These are phyloP conservation scores for Gryllus bimaculatus DNA, from an alignment of 1,140 invertebrate species.

Conservation along the genomic window DNA sequence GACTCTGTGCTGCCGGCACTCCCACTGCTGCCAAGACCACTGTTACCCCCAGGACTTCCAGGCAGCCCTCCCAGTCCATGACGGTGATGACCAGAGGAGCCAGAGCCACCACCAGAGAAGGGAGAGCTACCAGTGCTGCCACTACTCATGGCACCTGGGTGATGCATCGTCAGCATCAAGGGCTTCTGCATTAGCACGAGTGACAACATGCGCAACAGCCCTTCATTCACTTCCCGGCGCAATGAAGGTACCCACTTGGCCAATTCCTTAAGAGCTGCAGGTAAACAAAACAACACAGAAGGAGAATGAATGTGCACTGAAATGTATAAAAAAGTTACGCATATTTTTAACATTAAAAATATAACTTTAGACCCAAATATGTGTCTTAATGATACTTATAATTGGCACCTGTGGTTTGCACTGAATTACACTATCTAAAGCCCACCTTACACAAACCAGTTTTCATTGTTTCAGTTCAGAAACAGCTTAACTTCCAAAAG, in stretches of 20 bases:
- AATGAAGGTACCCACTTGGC: constrained; percentile 79
- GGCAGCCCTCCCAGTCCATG: constrained; percentile 7
- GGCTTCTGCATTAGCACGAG: constrained; percentile 81
- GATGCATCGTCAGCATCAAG: constrained; percentile 38
- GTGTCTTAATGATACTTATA: no score
- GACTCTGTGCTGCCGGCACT: constrained; percentile 32
- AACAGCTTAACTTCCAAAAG: no score
- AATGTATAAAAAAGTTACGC: no score
- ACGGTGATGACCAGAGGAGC: background rate
- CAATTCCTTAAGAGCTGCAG: constrained; percentile 73
- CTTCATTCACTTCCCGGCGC: constrained; percentile 85
- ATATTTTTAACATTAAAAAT: no score
- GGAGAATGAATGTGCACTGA: background rate
- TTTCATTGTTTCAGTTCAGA: no score
- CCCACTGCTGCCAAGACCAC: background rate
- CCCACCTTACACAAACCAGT: no score
- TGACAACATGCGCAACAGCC: constrained; percentile 49
- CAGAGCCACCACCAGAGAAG: background rate
- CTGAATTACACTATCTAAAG: no score
- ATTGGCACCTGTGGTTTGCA: no score
- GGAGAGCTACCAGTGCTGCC: constrained; percentile 25
- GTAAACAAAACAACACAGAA: background rate
- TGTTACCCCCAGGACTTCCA: background rate
- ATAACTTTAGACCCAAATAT: no score
- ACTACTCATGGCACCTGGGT: constrained; percentile 61